These are phyloP conservation scores for Chionomys nivalis DNA, from an alignment of 2,113 vertebrate genomes.

Conservation along the genomic window DNA sequence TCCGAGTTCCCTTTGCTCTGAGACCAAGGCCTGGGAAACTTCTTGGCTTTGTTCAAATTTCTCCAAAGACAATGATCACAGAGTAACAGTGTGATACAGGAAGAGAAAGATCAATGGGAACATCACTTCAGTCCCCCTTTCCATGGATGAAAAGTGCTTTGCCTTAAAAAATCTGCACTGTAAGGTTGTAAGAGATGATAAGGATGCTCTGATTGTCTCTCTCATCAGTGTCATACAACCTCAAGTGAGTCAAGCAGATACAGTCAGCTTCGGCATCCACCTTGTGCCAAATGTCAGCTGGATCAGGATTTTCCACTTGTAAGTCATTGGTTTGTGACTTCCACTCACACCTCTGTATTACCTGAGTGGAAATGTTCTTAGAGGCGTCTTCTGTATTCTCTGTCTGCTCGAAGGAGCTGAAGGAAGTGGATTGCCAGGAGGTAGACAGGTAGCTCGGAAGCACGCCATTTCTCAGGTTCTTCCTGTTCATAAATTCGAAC, in stretches of 20 bases:
- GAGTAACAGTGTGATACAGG: background rate
- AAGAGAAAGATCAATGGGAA: background rate
- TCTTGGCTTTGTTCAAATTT: background rate
- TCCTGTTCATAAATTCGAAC: background rate
- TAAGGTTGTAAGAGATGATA: background rate
- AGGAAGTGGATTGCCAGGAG: background rate
- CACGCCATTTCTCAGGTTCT: background rate
- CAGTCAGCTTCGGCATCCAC: background rate
- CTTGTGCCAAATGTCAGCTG: background rate
- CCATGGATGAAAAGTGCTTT: background rate
- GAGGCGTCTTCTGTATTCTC: background rate
- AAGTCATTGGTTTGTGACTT: background rate
- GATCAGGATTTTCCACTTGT: background rate
- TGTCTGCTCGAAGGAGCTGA: background rate
- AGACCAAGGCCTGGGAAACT: background rate
- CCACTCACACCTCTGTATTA: background rate
- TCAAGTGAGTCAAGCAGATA: background rate
- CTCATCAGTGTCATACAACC: background rate
- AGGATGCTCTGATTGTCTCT: background rate
- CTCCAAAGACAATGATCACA: background rate
- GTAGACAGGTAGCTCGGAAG: background rate
- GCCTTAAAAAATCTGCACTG: background rate
- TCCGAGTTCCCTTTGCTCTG: background rate
- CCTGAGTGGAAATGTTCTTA: fast-evolving
- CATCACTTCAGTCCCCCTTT: background rate